A percentile compares a stretch with the other conserved stretches of the same genome.
Conservation (phyloP, 35 echinoderm and acorn worm species). For the Diadema setosum region DNA sequence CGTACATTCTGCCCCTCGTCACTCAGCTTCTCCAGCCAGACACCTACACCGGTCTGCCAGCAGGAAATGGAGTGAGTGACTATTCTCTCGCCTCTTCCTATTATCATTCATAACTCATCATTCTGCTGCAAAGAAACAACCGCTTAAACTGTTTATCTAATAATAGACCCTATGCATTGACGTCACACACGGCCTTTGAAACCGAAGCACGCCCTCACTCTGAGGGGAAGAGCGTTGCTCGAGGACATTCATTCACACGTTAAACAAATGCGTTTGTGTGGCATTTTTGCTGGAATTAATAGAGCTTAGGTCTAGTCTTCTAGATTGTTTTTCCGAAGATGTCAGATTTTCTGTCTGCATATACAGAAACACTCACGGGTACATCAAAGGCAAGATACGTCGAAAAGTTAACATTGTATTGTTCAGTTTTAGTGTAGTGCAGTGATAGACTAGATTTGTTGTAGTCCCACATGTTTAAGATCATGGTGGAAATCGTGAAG, state of each 20-base stretch:
- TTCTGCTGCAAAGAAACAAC: too few species aligned
- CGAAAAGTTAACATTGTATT: background rate
- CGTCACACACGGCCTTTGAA: background rate
- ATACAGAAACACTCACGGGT: background rate
- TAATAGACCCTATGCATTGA: background rate
- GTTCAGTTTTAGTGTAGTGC: too few species aligned
- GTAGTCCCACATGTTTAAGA: too few species aligned
- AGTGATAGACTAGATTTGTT: too few species aligned
- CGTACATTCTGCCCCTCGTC: slow-evolving; percentile 75
- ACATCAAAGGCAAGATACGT: background rate
- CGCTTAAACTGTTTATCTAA: too few species aligned
- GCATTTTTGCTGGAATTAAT: background rate
- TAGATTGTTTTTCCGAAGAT: background rate
- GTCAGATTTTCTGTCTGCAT: background rate
- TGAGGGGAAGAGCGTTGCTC: background rate
- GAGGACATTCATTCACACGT: background rate
- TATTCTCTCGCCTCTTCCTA: too few species aligned
- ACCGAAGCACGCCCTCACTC: background rate
- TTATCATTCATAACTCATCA: too few species aligned
- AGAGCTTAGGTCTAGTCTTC: background rate
- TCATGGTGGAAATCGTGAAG: too few species aligned
- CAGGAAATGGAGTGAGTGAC: slow-evolving; percentile 81
- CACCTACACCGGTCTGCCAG: slow-evolving; percentile 52
- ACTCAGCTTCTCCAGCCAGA: slow-evolving; percentile 63
- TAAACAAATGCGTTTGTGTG: background rate